Conservation (phyloP, 2,113 vertebrate species). For the Calyptommatus sinebrachiatus region DNA sequence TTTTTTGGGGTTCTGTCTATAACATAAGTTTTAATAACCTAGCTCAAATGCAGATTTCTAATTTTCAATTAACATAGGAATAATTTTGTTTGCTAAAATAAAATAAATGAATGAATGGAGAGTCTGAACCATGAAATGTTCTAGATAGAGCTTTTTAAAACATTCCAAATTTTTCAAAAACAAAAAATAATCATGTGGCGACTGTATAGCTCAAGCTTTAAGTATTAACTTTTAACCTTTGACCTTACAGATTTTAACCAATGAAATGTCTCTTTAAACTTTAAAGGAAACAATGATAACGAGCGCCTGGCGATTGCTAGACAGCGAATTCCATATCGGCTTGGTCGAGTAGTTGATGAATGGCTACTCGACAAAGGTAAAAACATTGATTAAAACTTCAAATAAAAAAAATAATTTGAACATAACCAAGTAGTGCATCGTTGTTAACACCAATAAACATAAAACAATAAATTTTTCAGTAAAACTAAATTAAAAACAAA, state of each 20-base stretch:
- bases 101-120: constrained; percentile 94
- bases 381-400: constrained; percentile 99
- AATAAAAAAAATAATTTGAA: constrained; percentile 98
- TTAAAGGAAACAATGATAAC: constrained; percentile 99
- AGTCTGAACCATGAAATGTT: constrained; percentile 94
- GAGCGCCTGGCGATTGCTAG: constrained; percentile 99
- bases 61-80: constrained; percentile 95
- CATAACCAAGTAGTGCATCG: constrained; percentile 94
- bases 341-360: constrained; percentile 99
- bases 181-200: constrained; percentile 88
- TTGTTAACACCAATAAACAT: constrained; percentile 96
- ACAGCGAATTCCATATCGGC: constrained; percentile 99
- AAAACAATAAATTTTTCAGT: constrained; percentile 94
- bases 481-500: constrained; percentile 95
- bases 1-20: constrained; percentile 87
- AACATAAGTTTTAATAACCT: constrained; percentile 93
- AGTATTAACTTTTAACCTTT: constrained; percentile 99
- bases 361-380: constrained; percentile 99
- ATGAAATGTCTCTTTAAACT: constrained; percentile 99
- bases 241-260: constrained; percentile 99
- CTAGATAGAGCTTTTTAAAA: constrained; percentile 90
- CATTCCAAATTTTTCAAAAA: constrained; percentile 82
- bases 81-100: constrained; percentile 98
- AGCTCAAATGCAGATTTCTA: constrained; percentile 90
- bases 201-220: constrained; percentile 96